These are phyloP conservation scores for Hassar affinis DNA, from an alignment of 2,113 vertebrate species.

Conservation along the genomic window DNA sequence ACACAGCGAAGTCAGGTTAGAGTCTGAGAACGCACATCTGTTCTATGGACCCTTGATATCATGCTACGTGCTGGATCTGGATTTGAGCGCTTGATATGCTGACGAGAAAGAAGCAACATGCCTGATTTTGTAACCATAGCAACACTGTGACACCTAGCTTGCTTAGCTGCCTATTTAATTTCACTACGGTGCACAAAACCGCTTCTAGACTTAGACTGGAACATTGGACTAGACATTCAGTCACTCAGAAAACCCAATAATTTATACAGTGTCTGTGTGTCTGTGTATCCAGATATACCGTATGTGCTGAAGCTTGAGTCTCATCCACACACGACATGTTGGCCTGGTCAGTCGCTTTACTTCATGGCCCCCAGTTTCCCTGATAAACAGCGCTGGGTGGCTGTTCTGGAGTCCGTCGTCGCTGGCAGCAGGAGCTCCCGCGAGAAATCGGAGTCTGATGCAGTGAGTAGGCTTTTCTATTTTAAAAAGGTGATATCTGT, in stretches of 20 bases:
- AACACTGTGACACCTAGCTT: neutral
- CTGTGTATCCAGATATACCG: conserved; percentile 82
- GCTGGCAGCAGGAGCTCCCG: conserved; percentile 87
- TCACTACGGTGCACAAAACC: neutral
- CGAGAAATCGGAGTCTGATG: conserved; percentile 93
- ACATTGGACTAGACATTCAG: too few relatives aligned
- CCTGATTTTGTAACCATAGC: neutral
- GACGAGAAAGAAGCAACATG: neutral
- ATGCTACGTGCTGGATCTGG: neutral
- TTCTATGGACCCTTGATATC: neutral
- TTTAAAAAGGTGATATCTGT: neutral
- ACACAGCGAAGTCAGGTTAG: conserved; percentile 96
- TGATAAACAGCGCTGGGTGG: conserved; percentile 98
- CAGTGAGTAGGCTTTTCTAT: conserved; percentile 78
- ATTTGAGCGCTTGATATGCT: neutral
- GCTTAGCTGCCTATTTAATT: too few relatives aligned
- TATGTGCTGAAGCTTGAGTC: conserved; percentile 97
- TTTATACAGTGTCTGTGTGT: neutral
- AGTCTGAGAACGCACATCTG: conserved; percentile 45
- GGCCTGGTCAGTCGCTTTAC: conserved; percentile 95
- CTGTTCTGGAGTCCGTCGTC: conserved; percentile 92
- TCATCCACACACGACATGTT: conserved; percentile 95
- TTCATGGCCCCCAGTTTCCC: conserved; percentile 97
- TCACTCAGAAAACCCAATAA: neutral
- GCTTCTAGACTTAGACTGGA: neutral